These are phyloP conservation scores for Fukomys damarensis DNA, from an alignment of 2,113 vertebrate genomes.

Conservation along the genomic window DNA sequence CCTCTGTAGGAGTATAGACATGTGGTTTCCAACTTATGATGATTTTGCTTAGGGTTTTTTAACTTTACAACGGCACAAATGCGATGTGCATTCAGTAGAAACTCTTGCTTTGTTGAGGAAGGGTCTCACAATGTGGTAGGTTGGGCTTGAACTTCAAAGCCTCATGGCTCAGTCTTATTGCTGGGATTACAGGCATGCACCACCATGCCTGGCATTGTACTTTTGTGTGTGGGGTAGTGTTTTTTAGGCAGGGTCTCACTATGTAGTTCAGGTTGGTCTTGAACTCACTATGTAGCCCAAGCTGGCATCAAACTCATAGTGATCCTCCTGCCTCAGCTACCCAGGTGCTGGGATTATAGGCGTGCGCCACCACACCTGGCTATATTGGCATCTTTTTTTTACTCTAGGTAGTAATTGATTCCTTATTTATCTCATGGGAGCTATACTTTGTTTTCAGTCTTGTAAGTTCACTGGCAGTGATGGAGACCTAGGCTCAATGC, in stretches of 20 bases:
- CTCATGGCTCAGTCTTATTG: too few species aligned
- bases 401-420: background rate
- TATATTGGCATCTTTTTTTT: background rate
- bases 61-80: background rate
- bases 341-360: background rate
- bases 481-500: background rate
- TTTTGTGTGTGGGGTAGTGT: too few species aligned
- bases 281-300: too few species aligned
- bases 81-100: background rate
- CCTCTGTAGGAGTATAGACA: background rate
- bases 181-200: background rate
- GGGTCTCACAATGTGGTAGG: background rate
- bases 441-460: background rate
- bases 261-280: too few species aligned
- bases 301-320: too few species aligned
- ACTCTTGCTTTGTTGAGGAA: background rate
- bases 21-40: background rate
- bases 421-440: background rate
- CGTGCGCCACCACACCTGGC: background rate
- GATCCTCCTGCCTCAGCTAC: too few species aligned
- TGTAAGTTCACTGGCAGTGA: background rate
- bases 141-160: too few species aligned
- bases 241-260: too few species aligned
- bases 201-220: background rate
- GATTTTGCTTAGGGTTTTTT: background rate